These are phyloP conservation scores for human (Homo sapiens) DNA, from an alignment of 2,113 vertebrate genomes.

Conservation along the genomic window GRCh38 chr1:58326501-58327000, in stretches of 20 bases:
- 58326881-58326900: not conserved
- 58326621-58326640: rapidly evolving
- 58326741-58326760: too few relatives aligned
- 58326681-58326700: not conserved
- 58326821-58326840: not conserved
- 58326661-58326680: not conserved
- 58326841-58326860: not conserved
- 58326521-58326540: not conserved
- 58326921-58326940: not conserved
- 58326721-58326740: not conserved
- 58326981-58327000: not conserved
- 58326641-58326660: not conserved
- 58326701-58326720: not conserved
- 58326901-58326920: conserved; percentile 1
- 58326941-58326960: not conserved
- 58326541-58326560: not conserved
- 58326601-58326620: not conserved
- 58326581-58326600: not conserved
- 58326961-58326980: not conserved
- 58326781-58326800: not conserved
- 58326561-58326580: not conserved
- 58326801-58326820: not conserved
- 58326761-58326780: not conserved
- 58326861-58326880: not conserved
- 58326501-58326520: not conserved